These are phyloP conservation scores for Oegoconia quadripuncta DNA, from an alignment of 2,888 invertebrate genomes.

Conservation along the genomic window DNA sequence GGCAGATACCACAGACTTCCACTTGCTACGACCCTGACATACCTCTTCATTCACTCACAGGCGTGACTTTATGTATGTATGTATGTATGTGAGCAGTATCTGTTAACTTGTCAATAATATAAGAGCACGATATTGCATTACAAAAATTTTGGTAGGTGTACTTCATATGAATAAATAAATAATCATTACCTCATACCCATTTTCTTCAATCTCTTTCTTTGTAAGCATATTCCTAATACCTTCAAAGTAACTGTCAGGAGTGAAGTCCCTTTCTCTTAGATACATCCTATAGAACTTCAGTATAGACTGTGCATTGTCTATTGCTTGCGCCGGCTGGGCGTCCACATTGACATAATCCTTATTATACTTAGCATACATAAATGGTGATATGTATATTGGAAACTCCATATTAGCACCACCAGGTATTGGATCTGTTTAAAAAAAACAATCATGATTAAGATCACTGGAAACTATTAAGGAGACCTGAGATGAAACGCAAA, in stretches of 20 bases:
- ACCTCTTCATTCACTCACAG: no score
- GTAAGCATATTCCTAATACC: slow-evolving; percentile 81
- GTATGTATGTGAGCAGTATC: neutral
- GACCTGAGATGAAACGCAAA: neutral
- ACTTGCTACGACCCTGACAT: no score
- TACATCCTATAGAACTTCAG: slow-evolving; percentile 81
- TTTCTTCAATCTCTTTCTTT: slow-evolving; percentile 64
- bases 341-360: slow-evolving; percentile 71
- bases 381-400: slow-evolving; percentile 80
- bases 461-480: neutral
- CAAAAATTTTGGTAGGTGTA: neutral
- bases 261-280: slow-evolving; percentile 77
- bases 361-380: slow-evolving; percentile 58
- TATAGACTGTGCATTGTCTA: slow-evolving; percentile 26
- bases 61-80: no score
- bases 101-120: neutral
- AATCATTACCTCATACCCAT: slow-evolving; percentile 73
- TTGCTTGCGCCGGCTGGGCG: slow-evolving; percentile 61
- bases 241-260: slow-evolving; percentile 77
- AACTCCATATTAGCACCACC: slow-evolving; percentile 89
- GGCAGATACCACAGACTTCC: no score
- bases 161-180: neutral
- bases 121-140: neutral
- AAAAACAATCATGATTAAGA: slow-evolving; percentile 12
- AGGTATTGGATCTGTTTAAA: slow-evolving; percentile 83